phyloP scores from a whole-genome alignment of 2,797 vertebrate species.

The Centropyge bicolor region DNA sequence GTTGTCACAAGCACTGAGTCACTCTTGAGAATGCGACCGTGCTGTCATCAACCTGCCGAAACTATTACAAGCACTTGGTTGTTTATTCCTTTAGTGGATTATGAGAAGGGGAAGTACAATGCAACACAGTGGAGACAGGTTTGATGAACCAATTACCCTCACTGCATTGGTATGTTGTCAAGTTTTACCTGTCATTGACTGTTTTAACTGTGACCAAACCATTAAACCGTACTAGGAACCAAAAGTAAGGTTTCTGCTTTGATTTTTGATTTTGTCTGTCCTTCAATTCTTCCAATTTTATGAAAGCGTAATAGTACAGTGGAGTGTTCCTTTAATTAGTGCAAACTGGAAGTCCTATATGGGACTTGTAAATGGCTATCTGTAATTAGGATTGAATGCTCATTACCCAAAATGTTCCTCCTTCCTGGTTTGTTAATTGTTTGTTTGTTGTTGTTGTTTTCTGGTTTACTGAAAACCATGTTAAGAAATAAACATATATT shows the following conservation, averaged over 20 bases:
- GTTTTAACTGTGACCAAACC: too few relatives aligned
- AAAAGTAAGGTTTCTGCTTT: neutral
- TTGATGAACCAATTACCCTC: neutral
- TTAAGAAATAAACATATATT: neutral
- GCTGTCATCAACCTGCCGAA: neutral
- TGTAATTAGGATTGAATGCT: neutral
- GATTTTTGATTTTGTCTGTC: neutral
- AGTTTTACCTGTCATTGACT: neutral
- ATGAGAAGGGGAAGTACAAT: neutral
- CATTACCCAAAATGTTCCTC: neutral
- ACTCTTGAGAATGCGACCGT: neutral
- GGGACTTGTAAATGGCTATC: neutral
- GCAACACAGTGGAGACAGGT: neutral
- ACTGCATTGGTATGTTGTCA: neutral
- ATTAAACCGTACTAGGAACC: too few relatives aligned
- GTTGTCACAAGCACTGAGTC: constrained; percentile 9
- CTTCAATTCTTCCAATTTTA: neutral
- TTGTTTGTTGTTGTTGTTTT: neutral
- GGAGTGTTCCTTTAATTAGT: neutral
- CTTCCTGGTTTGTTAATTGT: neutral
- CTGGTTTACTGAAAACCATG: constrained; percentile 2
- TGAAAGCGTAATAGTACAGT: neutral
- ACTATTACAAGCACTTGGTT: neutral
- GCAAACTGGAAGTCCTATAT: neutral
- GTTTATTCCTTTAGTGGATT: neutral